A percentile compares a stretch with the other conserved stretches of the same genome.
Evolutionary conservation across 1,140 invertebrate genomes (phyloP).

Genomic region (Sitobion miscanthi): DNA sequence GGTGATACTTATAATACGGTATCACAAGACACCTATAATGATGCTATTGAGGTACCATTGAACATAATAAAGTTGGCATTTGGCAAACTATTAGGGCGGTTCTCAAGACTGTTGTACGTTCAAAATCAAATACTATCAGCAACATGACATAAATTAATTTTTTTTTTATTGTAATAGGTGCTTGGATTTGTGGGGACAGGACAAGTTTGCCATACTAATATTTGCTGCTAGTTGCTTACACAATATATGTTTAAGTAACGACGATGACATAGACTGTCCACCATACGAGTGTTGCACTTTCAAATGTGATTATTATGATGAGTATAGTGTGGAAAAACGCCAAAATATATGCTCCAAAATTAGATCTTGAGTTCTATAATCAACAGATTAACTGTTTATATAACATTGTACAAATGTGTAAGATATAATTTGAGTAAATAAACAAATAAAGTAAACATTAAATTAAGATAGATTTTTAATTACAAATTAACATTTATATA

Average conservation of each 20-base stretch:
- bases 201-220: constrained; percentile 46
- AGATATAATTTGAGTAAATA: neutral
- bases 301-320: constrained; percentile 48
- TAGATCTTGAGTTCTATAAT: neutral
- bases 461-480: neutral
- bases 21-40: neutral
- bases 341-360: neutral
- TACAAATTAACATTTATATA: neutral
- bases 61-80: constrained; percentile 33
- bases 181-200: constrained; percentile 52
- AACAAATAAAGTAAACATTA: neutral
- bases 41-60: constrained; percentile 28
- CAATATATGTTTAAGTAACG: constrained; percentile 30
- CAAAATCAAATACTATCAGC: neutral
- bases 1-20: neutral
- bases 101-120: constrained; percentile 42
- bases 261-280: constrained; percentile 26
- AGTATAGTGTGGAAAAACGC: constrained; percentile 10
- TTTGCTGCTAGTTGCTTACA: constrained; percentile 46
- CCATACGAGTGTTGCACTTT: constrained; percentile 29
- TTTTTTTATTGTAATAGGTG: constrained; percentile 35
- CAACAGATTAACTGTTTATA: neutral
- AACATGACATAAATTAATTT: neutral
- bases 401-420: neutral
- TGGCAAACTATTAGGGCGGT: constrained; percentile 35